These are phyloP conservation scores for Cyclargus thomasi DNA, from an alignment of 1,140 invertebrate genomes.

Conservation along the genomic window DNA sequence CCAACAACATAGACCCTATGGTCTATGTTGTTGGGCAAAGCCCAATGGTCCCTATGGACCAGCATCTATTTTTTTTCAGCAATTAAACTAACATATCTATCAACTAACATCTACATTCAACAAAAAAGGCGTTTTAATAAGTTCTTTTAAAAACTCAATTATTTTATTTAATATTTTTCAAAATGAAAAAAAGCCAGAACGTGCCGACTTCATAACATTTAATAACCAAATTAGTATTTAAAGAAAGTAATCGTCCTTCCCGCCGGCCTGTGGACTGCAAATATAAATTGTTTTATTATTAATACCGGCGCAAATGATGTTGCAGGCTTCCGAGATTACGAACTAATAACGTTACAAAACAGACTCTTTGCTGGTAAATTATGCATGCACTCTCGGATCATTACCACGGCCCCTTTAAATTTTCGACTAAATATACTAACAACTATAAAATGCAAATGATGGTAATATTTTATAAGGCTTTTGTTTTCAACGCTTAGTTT, in stretches of 20 bases:
- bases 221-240: slow-evolving; percentile 11
- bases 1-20: too few species aligned
- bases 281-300: slow-evolving; percentile 74
- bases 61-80: too few species aligned
- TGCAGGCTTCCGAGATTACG: slow-evolving; percentile 68
- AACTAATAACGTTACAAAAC: slow-evolving; percentile 75
- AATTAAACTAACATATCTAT: too few species aligned
- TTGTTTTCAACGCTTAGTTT: slow-evolving; percentile 5
- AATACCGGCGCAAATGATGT: slow-evolving; percentile 63
- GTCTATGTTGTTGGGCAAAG: too few species aligned
- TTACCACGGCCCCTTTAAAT: slow-evolving; percentile 59
- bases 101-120: too few species aligned
- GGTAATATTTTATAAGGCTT: slow-evolving; percentile 6
- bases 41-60: too few species aligned
- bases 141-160: too few species aligned
- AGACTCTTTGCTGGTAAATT: slow-evolving; percentile 72
- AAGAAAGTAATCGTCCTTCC: slow-evolving; percentile 26
- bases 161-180: not conserved
- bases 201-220: not conserved
- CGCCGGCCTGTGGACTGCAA: slow-evolving; percentile 36
- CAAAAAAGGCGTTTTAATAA: too few species aligned
- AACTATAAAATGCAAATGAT: slow-evolving; percentile 14
- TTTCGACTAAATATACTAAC: slow-evolving; percentile 43
- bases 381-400: slow-evolving; percentile 73
- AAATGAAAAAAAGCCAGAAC: not conserved